A percentile compares a stretch with the other conserved stretches of the same genome.
Conservation (phyloP, 2,797 vertebrate genomes). For the Anableps anableps region DNA sequence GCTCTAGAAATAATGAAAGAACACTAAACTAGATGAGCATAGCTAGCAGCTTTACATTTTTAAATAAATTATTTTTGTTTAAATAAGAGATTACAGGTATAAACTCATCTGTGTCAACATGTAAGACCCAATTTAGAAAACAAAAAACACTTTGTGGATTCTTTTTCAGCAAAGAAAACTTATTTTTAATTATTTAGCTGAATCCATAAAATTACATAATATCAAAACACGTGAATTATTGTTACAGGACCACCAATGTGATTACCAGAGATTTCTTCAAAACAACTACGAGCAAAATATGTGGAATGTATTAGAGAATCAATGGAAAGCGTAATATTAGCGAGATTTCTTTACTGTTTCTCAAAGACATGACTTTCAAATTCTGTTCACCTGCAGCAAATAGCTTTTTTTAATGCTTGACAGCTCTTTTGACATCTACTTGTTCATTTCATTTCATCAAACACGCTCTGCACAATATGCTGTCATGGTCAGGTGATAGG, state of each 20-base stretch:
- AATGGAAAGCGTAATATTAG: not conserved
- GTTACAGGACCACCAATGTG: not conserved
- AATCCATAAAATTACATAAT: not conserved
- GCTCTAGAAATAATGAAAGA: not conserved
- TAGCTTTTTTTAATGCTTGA: not conserved
- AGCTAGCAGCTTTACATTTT: not conserved
- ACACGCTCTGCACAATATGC: not conserved
- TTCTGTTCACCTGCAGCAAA: not conserved
- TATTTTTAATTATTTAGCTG: not conserved
- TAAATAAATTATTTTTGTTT: not conserved
- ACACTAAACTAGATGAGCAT: not conserved
- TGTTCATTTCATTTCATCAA: not conserved
- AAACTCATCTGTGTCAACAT: too few species aligned
- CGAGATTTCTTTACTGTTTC: not conserved
- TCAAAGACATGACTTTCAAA: constrained; percentile 1
- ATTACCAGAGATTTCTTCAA: not conserved
- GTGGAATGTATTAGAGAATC: not conserved
- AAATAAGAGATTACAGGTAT: not conserved
- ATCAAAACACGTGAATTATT: not conserved
- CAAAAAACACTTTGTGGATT: not conserved
- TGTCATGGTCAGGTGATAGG: not conserved
- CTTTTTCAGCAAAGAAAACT: not conserved
- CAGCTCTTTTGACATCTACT: not conserved
- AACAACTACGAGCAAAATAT: not conserved
- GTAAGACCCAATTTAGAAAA: not conserved